These are phyloP conservation scores for Xenus cinereus DNA, from an alignment of 2,113 vertebrate genomes.

Conservation along the genomic window DNA sequence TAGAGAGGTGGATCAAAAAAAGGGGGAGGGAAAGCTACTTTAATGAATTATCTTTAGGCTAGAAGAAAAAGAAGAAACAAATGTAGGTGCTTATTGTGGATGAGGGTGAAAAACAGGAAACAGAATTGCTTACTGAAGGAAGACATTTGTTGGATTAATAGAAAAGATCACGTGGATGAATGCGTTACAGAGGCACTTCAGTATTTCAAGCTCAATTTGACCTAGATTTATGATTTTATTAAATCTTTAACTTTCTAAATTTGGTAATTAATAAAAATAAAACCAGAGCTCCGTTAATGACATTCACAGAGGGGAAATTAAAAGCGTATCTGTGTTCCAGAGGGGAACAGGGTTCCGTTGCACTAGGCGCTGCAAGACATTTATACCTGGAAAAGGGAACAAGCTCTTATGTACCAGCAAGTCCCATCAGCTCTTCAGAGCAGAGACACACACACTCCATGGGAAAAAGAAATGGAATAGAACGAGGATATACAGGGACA, in stretches of 20 bases:
- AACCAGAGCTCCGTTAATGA: neutral
- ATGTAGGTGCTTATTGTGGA: conserved; percentile 53
- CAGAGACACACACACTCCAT: neutral
- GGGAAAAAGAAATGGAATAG: neutral
- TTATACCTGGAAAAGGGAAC: neutral
- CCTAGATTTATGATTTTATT: conserved; percentile 39
- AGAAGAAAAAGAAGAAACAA: conserved; percentile 67
- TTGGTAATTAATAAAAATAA: conserved; percentile 8
- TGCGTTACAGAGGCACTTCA: neutral
- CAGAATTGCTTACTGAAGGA: conserved; percentile 56
- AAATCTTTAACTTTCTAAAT: conserved; percentile 3
- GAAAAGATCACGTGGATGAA: neutral
- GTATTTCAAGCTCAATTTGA: conserved; percentile 5
- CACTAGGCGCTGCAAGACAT: neutral
- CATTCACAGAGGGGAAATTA: neutral
- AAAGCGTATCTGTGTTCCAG: neutral
- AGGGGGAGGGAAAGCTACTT: conserved; percentile 62
- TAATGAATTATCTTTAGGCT: conserved; percentile 82
- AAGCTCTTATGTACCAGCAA: accelerated
- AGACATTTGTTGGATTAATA: conserved; percentile 9
- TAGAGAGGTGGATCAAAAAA: conserved; percentile 80
- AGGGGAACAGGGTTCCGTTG: neutral
- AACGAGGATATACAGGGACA: neutral
- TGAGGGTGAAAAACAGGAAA: conserved; percentile 13
- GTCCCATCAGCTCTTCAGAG: neutral